Percentiles rank a stretch among this genome's conserved stretches.
Conservation (phyloP, 2,888 invertebrate species). For the Drosophila lutescens region DNA sequence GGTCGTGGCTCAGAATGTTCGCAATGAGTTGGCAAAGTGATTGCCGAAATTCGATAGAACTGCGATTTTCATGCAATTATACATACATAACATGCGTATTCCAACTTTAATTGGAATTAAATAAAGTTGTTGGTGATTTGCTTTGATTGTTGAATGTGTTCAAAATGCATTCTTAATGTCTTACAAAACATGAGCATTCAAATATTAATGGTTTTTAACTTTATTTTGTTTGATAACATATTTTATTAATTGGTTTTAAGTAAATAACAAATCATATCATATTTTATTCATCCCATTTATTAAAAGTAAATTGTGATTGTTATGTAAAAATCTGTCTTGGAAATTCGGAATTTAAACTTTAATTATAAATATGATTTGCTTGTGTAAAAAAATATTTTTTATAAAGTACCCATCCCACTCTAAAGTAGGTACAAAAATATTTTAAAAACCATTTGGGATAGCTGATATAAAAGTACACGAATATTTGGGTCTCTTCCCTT, state of each 20-base stretch:
- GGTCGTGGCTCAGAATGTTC: slow-evolving; percentile 16
- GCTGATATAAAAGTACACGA: neutral
- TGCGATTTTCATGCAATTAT: neutral
- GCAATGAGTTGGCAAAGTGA: slow-evolving; percentile 1
- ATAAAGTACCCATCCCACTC: neutral
- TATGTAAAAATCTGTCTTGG: too few species aligned
- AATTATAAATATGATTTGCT: too few species aligned
- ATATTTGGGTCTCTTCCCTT: neutral
- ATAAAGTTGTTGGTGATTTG: neutral
- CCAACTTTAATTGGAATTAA: neutral
- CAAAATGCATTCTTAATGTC: neutral
- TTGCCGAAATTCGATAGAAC: slow-evolving; percentile 4
- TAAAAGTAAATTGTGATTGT: too few species aligned
- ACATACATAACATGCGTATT: neutral
- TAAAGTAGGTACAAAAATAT: too few species aligned
- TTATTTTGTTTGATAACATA: too few species aligned
- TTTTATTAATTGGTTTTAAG: too few species aligned
- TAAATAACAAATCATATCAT: too few species aligned
- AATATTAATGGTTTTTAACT: too few species aligned
- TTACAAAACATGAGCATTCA: neutral
- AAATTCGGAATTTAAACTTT: too few species aligned
- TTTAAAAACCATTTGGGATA: neutral
- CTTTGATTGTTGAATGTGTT: too few species aligned
- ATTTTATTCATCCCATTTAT: too few species aligned
- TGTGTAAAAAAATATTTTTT: neutral